Conservation (phyloP, 2,888 invertebrate genomes). For the Cephus nigrinus region DNA sequence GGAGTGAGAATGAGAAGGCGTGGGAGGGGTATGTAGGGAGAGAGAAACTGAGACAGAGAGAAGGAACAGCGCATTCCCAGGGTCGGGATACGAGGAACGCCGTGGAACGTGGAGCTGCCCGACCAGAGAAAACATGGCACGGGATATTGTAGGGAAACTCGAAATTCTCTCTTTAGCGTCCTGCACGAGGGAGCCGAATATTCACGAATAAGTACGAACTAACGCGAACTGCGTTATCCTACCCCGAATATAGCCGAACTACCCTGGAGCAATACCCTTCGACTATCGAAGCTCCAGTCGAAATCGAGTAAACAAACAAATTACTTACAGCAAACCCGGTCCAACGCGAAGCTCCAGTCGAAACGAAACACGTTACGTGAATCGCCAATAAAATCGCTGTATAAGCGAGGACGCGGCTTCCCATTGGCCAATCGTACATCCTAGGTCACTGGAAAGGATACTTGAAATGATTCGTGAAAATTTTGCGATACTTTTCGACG, state of each 20-base stretch:
- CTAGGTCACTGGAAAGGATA: neutral
- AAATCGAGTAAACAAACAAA: neutral
- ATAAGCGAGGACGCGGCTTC: neutral
- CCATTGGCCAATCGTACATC: neutral
- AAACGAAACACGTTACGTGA: neutral
- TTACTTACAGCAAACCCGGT: neutral
- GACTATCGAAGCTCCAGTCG: neutral
- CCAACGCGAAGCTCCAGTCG: neutral
- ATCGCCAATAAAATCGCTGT: neutral
- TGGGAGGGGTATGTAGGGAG: slow-evolving; percentile 8
- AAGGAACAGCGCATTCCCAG: slow-evolving; percentile 62
- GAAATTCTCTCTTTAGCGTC: neutral
- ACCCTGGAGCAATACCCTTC: neutral
- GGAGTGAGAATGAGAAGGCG: neutral
- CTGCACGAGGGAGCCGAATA: neutral
- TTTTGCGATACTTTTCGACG: neutral
- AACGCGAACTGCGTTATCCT: neutral
- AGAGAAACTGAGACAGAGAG: slow-evolving; percentile 43
- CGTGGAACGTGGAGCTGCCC: neutral
- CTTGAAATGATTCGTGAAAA: neutral
- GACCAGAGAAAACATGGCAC: neutral
- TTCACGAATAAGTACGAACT: neutral
- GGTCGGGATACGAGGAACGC: slow-evolving; percentile 37
- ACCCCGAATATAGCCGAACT: neutral
- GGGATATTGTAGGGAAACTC: neutral